Evolutionary conservation across 2,888 invertebrate genomes (phyloP), one percentile per base, ranked within the genome.

Genomic region (Agrochola litura): DNA sequence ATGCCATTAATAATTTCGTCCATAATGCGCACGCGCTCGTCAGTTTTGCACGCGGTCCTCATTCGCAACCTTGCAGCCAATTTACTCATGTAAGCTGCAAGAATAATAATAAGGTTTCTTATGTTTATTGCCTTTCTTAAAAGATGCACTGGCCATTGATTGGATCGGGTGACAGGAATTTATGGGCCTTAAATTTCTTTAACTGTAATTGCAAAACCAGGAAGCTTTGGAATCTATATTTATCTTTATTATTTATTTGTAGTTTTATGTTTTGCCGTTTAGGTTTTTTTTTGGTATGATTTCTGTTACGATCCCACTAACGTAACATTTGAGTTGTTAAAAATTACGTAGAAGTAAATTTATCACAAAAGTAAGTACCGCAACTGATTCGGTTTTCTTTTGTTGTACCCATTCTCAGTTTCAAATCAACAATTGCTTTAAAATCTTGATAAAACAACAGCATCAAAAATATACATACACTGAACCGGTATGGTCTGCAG

Each of bases 1-100:
- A 99, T 99, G 68, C 99, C 99, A 77, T 97, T 97, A 83, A 99
- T 98, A 88, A 99, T 98, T 97, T 99, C 99, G 92, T 98, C 99
- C 99, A 99, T 99, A 69, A 99, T 97, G 73, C 99, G 97, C 63
- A 99, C 98, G 83, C 99, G 97, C 89, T 98, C 98, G 94, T 99
- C 99, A 0, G 99, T 99, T 92, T 98, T 97, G 82, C 97, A 95
- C 0, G 99, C 99, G 0, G 99, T 99, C 90, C 97, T 97, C 92
- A 97, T 97, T 83, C 99, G 97, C 88, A 98, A 97, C 77, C 94
- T 96, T 68, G 97, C 97, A 2, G 97, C 97, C 88, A 97, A 92
- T 95, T 97, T 97, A 86, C 97, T 97, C 93, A 97, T 97, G 91
- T 97, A 97, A 86, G 97, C 97, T 97, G 93, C 71, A 92, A 92